A percentile compares a stretch with the other conserved stretches of the same genome.
Conservation (phyloP, 2,797 vertebrate genomes). For the Emydoidea blandingii region DNA sequence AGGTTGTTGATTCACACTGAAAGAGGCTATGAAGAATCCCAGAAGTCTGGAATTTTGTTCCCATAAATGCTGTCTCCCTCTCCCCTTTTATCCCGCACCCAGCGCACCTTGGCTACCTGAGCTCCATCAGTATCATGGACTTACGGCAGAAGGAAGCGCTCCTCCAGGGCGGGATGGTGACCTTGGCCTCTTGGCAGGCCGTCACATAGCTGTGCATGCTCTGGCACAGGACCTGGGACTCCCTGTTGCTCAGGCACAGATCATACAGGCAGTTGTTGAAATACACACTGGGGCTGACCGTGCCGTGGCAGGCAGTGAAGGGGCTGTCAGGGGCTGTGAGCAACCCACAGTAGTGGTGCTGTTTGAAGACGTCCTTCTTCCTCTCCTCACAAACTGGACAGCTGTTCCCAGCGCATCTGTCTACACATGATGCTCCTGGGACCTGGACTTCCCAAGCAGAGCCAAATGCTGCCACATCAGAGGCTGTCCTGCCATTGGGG, state of each 20-base stretch:
- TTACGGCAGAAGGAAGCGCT: slow-evolving; percentile 23
- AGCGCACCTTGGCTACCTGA: neutral
- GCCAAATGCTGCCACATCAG: neutral
- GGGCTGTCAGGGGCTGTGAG: neutral
- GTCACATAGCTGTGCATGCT: slow-evolving; percentile 38
- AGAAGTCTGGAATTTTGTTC: neutral
- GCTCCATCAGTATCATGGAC: neutral
- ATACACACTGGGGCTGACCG: too few species aligned
- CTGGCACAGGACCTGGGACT: too few species aligned
- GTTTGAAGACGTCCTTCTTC: neutral
- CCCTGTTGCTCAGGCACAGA: too few species aligned
- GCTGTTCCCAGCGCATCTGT: slow-evolving; percentile 43
- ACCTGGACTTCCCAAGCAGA: slow-evolving; percentile 28
- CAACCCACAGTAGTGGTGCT: slow-evolving; percentile 14
- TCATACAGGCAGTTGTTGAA: too few species aligned
- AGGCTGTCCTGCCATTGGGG: neutral
- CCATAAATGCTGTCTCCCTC: neutral
- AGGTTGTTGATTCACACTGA: neutral
- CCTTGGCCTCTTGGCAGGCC: slow-evolving; percentile 41
- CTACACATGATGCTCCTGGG: neutral
- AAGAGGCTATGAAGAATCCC: neutral
- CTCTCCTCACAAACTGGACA: neutral
- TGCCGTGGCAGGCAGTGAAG: too few species aligned
- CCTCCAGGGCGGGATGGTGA: slow-evolving; percentile 29
- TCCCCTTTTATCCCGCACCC: neutral